Percentiles rank a stretch among this genome's conserved stretches.
Evolutionary conservation across 2,797 vertebrate species (phyloP).

Genomic region (Hoplostethus mediterraneus): DNA sequence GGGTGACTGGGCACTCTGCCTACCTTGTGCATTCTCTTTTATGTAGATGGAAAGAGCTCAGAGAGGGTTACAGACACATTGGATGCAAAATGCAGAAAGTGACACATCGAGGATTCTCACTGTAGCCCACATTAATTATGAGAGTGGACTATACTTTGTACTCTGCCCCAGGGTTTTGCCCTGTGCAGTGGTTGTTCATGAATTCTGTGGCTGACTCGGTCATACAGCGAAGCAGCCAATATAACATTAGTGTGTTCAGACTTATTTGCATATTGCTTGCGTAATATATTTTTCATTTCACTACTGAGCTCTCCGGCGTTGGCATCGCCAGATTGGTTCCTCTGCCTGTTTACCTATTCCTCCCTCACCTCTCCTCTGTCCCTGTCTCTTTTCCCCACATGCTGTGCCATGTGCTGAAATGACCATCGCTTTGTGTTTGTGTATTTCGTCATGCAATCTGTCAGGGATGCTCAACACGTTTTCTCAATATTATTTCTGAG

Average conservation of each 20-base stretch:
- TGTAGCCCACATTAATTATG: neutral
- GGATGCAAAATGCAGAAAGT: constrained; percentile 8
- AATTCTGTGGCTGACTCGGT: neutral
- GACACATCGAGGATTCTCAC: constrained; percentile 13
- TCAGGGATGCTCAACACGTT: too few relatives aligned
- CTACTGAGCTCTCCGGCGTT: too few relatives aligned
- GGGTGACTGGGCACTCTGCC: constrained; percentile 7
- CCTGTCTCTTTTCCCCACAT: neutral
- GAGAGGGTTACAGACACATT: constrained; percentile 4
- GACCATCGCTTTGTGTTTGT: too few relatives aligned
- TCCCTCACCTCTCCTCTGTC: neutral
- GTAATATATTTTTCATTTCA: too few relatives aligned
- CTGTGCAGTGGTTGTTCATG: neutral
- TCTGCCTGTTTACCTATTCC: neutral
- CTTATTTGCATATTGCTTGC: too few relatives aligned
- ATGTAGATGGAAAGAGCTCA: neutral
- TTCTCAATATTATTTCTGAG: too few relatives aligned
- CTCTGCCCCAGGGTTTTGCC: neutral
- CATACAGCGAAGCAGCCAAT: too few relatives aligned
- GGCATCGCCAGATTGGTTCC: too few relatives aligned
- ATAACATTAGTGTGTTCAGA: too few relatives aligned
- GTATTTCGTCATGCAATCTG: too few relatives aligned
- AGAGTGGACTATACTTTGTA: neutral
- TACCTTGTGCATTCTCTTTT: neutral
- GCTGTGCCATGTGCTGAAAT: too few relatives aligned